phyloP scores from a whole-genome alignment of 2,797 vertebrate genomes.

The Galagoides demidoff region DNA sequence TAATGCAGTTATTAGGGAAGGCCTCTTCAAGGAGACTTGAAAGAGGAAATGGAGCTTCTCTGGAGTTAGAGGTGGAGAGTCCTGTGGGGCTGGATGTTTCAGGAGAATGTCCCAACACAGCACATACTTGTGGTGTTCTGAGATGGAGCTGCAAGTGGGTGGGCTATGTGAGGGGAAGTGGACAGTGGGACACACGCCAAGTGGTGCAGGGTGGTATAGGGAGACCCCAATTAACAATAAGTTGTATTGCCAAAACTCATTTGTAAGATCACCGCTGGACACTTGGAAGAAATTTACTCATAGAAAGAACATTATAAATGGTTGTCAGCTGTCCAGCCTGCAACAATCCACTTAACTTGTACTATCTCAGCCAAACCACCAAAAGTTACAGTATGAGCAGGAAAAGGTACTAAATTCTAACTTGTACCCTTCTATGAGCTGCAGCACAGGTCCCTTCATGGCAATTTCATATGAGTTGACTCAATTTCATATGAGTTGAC shows the following conservation, averaged over 20 bases:
- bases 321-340: not conserved
- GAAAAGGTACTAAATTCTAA: not conserved
- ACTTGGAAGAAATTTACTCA: not conserved
- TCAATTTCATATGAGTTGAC: not conserved
- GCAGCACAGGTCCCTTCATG: rapidly evolving
- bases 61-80: not conserved
- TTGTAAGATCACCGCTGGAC: not conserved
- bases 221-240: not conserved
- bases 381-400: not conserved
- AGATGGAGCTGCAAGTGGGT: not conserved
- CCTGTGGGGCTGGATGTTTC: not conserved
- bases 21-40: not conserved
- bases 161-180: not conserved
- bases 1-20: not conserved
- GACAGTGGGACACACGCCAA: rapidly evolving
- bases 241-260: not conserved
- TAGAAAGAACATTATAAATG: not conserved
- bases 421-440: not conserved
- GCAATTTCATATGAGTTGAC: not conserved
- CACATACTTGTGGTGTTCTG: not conserved
- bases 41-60: not conserved
- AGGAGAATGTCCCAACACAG: not conserved
- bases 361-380: not conserved
- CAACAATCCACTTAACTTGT: not conserved
- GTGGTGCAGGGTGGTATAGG: not conserved